phyloP scores from a whole-genome alignment of 2,888 invertebrate genomes.

The Nephrotoma flavescens region DNA sequence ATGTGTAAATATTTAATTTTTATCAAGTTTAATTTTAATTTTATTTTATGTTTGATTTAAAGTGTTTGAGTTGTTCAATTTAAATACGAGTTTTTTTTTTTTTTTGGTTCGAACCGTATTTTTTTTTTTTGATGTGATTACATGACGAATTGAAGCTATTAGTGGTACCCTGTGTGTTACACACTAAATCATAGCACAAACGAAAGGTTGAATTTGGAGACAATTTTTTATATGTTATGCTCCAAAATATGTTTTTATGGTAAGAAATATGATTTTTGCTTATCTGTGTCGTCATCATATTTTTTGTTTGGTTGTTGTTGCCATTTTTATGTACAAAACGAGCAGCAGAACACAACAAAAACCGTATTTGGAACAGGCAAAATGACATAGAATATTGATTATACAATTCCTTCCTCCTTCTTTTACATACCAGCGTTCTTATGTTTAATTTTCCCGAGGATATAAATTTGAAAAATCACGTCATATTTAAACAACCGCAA shows the following conservation, averaged over 20 bases:
- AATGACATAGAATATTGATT: neutral
- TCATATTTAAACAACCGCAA: neutral
- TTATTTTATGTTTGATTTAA: neutral
- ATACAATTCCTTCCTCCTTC: neutral
- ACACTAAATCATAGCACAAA: neutral
- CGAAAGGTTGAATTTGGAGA: neutral
- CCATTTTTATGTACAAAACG: neutral
- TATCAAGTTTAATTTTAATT: neutral
- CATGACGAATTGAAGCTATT: neutral
- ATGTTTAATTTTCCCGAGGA: neutral
- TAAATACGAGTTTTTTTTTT: neutral
- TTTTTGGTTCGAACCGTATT: neutral
- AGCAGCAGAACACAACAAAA: neutral
- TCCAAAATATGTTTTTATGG: neutral
- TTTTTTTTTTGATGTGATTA: neutral
- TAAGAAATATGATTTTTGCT: neutral
- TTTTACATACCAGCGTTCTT: neutral
- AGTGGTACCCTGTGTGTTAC: neutral
- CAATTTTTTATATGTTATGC: neutral
- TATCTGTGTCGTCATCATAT: neutral
- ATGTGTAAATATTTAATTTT: neutral
- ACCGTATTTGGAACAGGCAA: neutral
- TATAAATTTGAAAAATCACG: neutral
- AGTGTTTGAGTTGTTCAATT: neutral
- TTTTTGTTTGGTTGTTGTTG: neutral